Percentiles rank a stretch among this genome's conserved stretches.
Conservation (phyloP, 1,140 invertebrate genomes). For the Cataglyphis hispanica region DNA sequence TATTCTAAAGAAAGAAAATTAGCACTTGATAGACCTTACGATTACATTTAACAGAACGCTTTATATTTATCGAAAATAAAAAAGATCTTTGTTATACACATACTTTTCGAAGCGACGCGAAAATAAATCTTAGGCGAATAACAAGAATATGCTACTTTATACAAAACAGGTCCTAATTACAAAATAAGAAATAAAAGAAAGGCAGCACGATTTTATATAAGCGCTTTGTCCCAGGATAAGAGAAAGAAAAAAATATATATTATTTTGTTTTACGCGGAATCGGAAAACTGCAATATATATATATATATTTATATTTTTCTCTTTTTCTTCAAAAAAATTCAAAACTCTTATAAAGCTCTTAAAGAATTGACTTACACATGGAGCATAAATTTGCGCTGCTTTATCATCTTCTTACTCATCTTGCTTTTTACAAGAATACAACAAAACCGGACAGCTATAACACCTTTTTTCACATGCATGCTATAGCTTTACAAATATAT, state of each 20-base stretch:
- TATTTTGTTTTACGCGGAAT: slow-evolving; percentile 44
- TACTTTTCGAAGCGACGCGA: slow-evolving; percentile 30
- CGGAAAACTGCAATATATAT: slow-evolving; percentile 17
- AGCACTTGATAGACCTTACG: slow-evolving; percentile 32
- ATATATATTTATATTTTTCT: slow-evolving; percentile 30
- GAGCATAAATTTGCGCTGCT: slow-evolving; percentile 16
- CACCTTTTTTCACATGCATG: slow-evolving; percentile 38
- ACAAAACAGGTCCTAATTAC: slow-evolving; percentile 57
- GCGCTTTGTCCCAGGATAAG: slow-evolving; percentile 53
- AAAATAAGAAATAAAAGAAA: slow-evolving; percentile 60
- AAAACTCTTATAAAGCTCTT: slow-evolving; percentile 31
- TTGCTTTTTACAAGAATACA: slow-evolving; percentile 48
- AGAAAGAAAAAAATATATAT: slow-evolving; percentile 29
- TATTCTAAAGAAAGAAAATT: slow-evolving; percentile 26
- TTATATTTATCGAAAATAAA: slow-evolving; percentile 58
- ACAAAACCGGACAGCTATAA: slow-evolving; percentile 44
- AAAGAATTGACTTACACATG: slow-evolving; percentile 27
- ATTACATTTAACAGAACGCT: slow-evolving; percentile 57
- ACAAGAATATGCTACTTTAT: slow-evolving; percentile 20
- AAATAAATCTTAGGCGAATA: slow-evolving; percentile 44
- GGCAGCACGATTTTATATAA: slow-evolving; percentile 59
- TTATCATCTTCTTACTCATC: slow-evolving; percentile 19
- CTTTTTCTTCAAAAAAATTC: slow-evolving; percentile 29
- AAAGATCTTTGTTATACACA: slow-evolving; percentile 50
- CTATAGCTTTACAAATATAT: slow-evolving; percentile 57